Evolutionary conservation across 2,113 vertebrate species (phyloP).

Genomic region (Mustela lutreola): DNA sequence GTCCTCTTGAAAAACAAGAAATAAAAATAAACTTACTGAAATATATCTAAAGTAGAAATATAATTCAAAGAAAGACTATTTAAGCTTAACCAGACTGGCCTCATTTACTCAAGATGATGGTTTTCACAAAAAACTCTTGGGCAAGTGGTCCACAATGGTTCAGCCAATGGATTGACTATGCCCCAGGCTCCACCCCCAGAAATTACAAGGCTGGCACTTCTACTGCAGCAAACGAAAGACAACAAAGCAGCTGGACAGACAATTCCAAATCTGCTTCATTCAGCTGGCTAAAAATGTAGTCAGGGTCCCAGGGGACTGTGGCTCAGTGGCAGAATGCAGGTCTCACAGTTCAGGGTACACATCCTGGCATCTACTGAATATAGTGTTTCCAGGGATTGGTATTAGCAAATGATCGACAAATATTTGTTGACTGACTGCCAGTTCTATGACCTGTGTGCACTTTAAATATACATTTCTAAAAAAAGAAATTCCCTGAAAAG

Average conservation of each 20-base stretch:
- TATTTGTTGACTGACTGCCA: not conserved
- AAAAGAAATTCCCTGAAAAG: slow-evolving; percentile 51
- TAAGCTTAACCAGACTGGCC: slow-evolving; percentile 45
- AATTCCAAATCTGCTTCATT: slow-evolving; percentile 25
- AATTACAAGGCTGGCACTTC: not conserved
- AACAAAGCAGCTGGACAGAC: not conserved
- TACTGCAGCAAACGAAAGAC: slow-evolving; percentile 37
- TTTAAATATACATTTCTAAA: slow-evolving; percentile 61
- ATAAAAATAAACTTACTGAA: slow-evolving; percentile 58
- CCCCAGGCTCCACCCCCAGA: not conserved
- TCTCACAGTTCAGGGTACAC: not conserved
- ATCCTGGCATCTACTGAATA: slow-evolving; percentile 30
- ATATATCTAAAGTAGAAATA: slow-evolving; percentile 61
- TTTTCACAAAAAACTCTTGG: slow-evolving; percentile 49
- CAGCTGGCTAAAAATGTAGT: not conserved
- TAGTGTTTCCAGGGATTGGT: slow-evolving; percentile 33
- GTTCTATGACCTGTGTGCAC: not conserved
- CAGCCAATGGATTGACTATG: not conserved
- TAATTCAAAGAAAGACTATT: slow-evolving; percentile 57
- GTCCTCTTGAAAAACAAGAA: slow-evolving; percentile 55
- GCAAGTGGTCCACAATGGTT: not conserved
- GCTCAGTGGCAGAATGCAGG: slow-evolving; percentile 24
- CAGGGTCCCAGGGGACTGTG: not conserved
- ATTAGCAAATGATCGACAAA: slow-evolving; percentile 49
- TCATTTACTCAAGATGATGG: slow-evolving; percentile 43